These are phyloP conservation scores for Machaerirhynchus nigripectus DNA, from an alignment of 2,113 vertebrate genomes.

Conservation along the genomic window DNA sequence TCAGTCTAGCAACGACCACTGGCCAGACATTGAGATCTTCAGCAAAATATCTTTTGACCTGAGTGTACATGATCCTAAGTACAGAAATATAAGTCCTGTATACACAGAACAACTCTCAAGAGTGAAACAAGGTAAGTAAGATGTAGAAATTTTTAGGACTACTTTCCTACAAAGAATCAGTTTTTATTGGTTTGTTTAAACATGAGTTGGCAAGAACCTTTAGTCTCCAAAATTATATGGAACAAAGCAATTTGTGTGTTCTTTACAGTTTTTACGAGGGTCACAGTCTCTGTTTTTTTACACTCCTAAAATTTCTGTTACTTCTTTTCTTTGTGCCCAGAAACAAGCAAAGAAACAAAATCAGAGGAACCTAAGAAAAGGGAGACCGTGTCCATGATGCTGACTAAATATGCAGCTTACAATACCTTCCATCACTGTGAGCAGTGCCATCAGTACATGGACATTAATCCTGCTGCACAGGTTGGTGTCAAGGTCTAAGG, in stretches of 20 bases:
- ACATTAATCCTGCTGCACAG: conserved; percentile 81
- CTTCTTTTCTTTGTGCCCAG: conserved; percentile 58
- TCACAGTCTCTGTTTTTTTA: not conserved
- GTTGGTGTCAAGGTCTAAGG: conserved; percentile 63
- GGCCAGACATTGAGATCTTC: conserved; percentile 95
- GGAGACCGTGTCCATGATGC: conserved; percentile 88
- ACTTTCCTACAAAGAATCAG: not conserved
- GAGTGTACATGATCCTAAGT: conserved; percentile 88
- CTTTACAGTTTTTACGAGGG: not conserved
- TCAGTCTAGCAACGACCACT: conserved; percentile 74
- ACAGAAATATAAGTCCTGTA: conserved; percentile 84
- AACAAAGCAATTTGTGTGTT: not conserved
- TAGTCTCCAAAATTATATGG: not conserved
- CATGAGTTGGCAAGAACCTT: not conserved
- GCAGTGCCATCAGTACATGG: conserved; percentile 94
- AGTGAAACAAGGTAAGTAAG: conserved; percentile 80
- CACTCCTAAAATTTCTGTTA: not conserved
- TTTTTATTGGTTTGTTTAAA: not conserved
- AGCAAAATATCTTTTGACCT: conserved; percentile 90
- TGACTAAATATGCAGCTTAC: conserved; percentile 91
- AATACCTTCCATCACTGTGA: conserved; percentile 99
- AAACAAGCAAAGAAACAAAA: conserved; percentile 72
- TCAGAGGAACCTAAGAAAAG: conserved; percentile 75
- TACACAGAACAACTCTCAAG: conserved; percentile 81
- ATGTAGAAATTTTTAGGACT: not conserved